phyloP scores from a whole-genome alignment of 1,140 invertebrate genomes.

The Megalonaias nervosa region DNA sequence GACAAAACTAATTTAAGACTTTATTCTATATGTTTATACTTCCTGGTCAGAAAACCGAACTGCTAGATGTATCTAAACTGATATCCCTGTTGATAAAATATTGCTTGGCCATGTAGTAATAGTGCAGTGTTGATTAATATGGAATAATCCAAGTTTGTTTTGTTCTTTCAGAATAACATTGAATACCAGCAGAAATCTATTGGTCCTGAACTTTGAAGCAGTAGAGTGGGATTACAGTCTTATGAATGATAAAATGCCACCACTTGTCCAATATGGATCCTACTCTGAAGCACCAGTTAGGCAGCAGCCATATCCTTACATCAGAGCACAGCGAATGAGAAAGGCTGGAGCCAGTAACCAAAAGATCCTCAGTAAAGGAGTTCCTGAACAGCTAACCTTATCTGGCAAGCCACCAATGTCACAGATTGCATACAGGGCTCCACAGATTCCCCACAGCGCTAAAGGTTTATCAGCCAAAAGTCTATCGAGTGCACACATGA shows the following conservation, averaged over 20 bases:
- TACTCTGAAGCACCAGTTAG: slow-evolving; percentile 65
- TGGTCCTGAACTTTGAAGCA: slow-evolving; percentile 69
- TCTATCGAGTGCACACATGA: slow-evolving; percentile 54
- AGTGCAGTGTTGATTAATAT: no score
- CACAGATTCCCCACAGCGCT: slow-evolving; percentile 63
- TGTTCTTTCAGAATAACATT: slow-evolving; percentile 64
- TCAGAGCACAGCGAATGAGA: slow-evolving; percentile 66
- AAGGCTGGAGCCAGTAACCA: slow-evolving; percentile 64
- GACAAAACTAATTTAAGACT: no score
- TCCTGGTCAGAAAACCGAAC: neutral
- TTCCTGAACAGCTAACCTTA: neutral
- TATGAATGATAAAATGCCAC: slow-evolving; percentile 64
- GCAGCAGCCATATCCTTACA: slow-evolving; percentile 64
- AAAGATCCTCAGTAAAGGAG: slow-evolving; percentile 53
- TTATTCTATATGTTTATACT: neutral
- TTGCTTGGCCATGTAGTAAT: no score
- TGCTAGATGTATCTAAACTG: no score
- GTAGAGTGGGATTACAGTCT: slow-evolving; percentile 69
- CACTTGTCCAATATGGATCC: slow-evolving; percentile 63
- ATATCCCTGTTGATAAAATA: no score
- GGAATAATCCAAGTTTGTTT: no score
- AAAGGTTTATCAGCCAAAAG: slow-evolving; percentile 58
- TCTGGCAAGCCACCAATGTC: slow-evolving; percentile 24
- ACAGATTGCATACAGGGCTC: slow-evolving; percentile 49
- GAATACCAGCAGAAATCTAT: slow-evolving; percentile 67